These are phyloP conservation scores for Dendrocincla tyrannina DNA, from an alignment of 2,797 vertebrate species.

Conservation along the genomic window DNA sequence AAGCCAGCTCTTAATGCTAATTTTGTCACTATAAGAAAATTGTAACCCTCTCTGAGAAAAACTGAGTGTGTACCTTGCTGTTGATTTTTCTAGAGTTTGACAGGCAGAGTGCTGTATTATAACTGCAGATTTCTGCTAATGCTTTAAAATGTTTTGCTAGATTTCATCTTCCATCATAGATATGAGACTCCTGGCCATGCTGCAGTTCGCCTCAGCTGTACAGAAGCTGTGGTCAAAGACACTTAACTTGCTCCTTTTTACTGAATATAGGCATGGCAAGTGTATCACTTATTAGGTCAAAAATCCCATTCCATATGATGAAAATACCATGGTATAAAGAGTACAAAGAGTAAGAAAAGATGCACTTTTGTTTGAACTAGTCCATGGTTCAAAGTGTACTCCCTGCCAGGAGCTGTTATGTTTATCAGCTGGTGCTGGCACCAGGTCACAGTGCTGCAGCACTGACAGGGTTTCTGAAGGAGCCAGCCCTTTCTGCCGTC, in stretches of 20 bases:
- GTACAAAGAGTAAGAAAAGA: not conserved
- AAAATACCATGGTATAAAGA: not conserved
- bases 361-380: not conserved
- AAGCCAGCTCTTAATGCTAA: slow-evolving; percentile 40
- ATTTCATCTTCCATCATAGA: not conserved
- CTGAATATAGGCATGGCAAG: not conserved
- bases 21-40: slow-evolving; percentile 47
- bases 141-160: not conserved
- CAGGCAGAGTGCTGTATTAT: not conserved
- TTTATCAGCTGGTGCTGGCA: not conserved
- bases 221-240: not conserved
- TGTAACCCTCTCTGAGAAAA: not conserved
- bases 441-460: fast-evolving
- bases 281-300: not conserved
- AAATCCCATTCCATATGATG: not conserved
- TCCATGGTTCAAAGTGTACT: not conserved
- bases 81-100: slow-evolving; percentile 35
- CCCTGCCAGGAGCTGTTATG: not conserved
- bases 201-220: not conserved
- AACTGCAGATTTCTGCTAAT: not conserved
- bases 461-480: not conserved
- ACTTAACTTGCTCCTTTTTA: not conserved
- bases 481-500: not conserved
- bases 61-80: slow-evolving; percentile 3
- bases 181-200: not conserved